Evolutionary conservation across 2,113 vertebrate genomes (phyloP).

Genomic region (Otocyon megalotis): DNA sequence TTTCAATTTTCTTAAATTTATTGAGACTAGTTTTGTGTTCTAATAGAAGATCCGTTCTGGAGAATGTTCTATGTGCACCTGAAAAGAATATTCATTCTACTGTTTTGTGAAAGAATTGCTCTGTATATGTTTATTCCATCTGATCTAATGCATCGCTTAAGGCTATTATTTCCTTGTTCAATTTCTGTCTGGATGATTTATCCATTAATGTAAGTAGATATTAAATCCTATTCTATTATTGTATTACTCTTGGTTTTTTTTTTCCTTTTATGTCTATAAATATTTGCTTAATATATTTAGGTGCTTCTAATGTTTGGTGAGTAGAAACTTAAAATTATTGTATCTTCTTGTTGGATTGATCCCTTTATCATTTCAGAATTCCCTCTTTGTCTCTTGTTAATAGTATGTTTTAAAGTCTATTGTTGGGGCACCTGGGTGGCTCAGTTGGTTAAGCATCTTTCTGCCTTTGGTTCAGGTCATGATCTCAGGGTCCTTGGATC

Average conservation of each 20-base stretch:
- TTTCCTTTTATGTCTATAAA: neutral
- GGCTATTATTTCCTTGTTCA: neutral
- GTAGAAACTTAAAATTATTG: neutral
- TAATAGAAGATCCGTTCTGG: neutral
- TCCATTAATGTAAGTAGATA: neutral
- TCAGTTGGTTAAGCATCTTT: too few species aligned
- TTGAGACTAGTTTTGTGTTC: neutral
- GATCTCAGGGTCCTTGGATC: too few species aligned
- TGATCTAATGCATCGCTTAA: neutral
- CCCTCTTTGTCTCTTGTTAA: neutral
- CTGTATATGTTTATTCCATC: neutral
- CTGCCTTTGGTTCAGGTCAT: too few species aligned
- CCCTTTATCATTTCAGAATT: neutral
- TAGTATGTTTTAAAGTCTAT: neutral
- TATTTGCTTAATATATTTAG: neutral
- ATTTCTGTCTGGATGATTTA: neutral
- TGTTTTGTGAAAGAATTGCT: neutral
- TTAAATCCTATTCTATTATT: neutral
- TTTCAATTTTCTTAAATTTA: neutral
- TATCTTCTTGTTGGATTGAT: neutral
- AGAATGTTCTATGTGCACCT: neutral
- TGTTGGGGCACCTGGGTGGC: neutral
- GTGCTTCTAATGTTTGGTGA: neutral
- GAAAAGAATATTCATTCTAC: neutral
- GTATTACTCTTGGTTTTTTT: neutral